Conservation (phyloP, 2,888 invertebrate species). For the Plagodis dolabraria region DNA sequence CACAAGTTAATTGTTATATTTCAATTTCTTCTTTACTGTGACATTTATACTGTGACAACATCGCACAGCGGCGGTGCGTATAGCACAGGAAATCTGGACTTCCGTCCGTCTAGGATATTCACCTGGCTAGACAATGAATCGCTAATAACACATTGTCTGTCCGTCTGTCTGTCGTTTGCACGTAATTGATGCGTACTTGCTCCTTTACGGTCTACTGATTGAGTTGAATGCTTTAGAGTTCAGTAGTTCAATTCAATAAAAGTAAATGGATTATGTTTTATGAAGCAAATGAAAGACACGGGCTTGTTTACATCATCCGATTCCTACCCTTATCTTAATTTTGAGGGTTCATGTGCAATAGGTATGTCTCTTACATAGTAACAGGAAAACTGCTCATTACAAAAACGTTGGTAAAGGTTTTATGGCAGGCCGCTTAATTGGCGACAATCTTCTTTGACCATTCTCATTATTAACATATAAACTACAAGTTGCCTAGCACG, state of each 20-base stretch:
- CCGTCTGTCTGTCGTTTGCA: constrained; percentile 57
- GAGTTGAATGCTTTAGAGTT: constrained; percentile 38
- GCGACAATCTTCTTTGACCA: too few relatives aligned
- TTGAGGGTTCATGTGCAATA: too few relatives aligned
- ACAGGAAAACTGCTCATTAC: too few relatives aligned
- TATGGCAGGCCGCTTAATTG: too few relatives aligned
- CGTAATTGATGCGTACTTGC: constrained; percentile 64
- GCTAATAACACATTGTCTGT: constrained; percentile 68
- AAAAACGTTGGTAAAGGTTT: too few relatives aligned
- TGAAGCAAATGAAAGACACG: too few relatives aligned
- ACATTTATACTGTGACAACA: constrained; percentile 16
- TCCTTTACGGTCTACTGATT: constrained; percentile 70
- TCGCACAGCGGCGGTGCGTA: constrained; percentile 46
- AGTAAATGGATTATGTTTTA: too few relatives aligned
- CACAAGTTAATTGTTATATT: neutral
- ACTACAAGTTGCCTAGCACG: too few relatives aligned
- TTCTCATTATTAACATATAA: too few relatives aligned
- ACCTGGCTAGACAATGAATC: constrained; percentile 74
- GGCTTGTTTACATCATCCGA: too few relatives aligned
- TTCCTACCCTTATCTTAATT: too few relatives aligned
- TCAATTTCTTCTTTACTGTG: constrained; percentile 10
- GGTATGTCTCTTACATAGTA: too few relatives aligned
- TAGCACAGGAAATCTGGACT: constrained; percentile 78
- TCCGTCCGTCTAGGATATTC: constrained; percentile 80
- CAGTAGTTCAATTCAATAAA: constrained; percentile 28